Evolutionary conservation across 2,888 invertebrate species (phyloP).

Genomic region (Mycalesis mineus): DNA sequence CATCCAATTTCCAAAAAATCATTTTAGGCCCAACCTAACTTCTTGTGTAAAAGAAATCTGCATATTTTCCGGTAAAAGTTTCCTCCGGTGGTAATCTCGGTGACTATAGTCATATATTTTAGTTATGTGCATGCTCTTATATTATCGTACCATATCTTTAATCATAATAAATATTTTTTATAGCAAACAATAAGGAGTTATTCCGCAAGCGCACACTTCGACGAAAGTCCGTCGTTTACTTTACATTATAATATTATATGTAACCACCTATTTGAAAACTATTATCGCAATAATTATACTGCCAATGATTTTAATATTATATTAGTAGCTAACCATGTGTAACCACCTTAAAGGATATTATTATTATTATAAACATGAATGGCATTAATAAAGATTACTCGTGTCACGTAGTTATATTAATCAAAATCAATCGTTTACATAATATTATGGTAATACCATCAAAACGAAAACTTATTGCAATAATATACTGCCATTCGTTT

Average conservation of each 20-base stretch:
- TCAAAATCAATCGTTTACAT: not conserved
- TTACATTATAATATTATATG: constrained; percentile 19
- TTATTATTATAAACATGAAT: not conserved
- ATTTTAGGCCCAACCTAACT: no score
- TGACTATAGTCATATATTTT: not conserved
- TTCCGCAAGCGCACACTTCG: constrained; percentile 24
- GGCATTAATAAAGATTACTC: constrained; percentile 31
- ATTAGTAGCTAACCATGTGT: not conserved
- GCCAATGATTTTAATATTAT: constrained; percentile 7
- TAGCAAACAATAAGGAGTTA: constrained; percentile 29
- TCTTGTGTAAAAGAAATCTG: no score
- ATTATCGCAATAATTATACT: constrained; percentile 33
- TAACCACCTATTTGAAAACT: constrained; percentile 17
- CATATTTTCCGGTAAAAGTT: not conserved
- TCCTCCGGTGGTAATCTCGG: not conserved
- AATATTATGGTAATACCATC: not conserved
- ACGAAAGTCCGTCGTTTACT: constrained; percentile 17
- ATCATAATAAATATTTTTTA: constrained; percentile 27
- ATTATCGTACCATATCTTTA: constrained; percentile 14
- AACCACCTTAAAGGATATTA: not conserved
- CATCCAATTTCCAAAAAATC: no score
- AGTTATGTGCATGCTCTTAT: constrained; percentile 1
- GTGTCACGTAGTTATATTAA: constrained; percentile 21
- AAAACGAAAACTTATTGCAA: not conserved
- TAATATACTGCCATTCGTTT: not conserved